These are phyloP conservation scores for Maniola jurtina DNA, from an alignment of 1,140 invertebrate genomes.

Conservation along the genomic window DNA sequence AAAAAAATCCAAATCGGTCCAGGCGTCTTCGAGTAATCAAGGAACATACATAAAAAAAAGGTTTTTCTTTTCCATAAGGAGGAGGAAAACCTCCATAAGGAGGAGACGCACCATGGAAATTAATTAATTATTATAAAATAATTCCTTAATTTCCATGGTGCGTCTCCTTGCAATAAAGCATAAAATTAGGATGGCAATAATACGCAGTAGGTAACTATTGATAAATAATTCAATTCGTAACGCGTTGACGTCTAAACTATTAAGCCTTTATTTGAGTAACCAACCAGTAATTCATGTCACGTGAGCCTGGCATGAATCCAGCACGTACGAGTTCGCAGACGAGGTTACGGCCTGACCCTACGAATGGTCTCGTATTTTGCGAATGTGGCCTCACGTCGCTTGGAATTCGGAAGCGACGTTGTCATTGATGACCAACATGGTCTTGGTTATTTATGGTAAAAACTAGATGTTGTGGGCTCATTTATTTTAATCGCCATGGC, in stretches of 20 bases:
- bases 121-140: too few species aligned
- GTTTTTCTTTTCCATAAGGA: too few species aligned
- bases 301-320: conserved; percentile 24
- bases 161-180: too few species aligned
- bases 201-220: too few species aligned
- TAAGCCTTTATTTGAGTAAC: neutral
- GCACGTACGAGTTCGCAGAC: conserved; percentile 18
- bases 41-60: too few species aligned
- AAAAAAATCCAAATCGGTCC: too few species aligned
- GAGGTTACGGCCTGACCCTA: conserved; percentile 24
- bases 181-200: too few species aligned
- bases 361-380: conserved; percentile 21
- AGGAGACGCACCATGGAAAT: too few species aligned
- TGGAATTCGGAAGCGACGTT: conserved; percentile 34
- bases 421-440: conserved; percentile 30
- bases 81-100: too few species aligned
- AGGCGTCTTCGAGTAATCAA: too few species aligned
- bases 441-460: conserved; percentile 9
- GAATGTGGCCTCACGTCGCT: conserved; percentile 18
- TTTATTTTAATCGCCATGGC: neutral
- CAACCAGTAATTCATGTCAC: conserved; percentile 28
- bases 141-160: too few species aligned
- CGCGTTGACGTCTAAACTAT: conserved; percentile 10
- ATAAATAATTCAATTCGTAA: neutral
- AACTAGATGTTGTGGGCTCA: neutral